Conservation (phyloP, 2,797 vertebrate species). For the Acipenser ruthenus region DNA sequence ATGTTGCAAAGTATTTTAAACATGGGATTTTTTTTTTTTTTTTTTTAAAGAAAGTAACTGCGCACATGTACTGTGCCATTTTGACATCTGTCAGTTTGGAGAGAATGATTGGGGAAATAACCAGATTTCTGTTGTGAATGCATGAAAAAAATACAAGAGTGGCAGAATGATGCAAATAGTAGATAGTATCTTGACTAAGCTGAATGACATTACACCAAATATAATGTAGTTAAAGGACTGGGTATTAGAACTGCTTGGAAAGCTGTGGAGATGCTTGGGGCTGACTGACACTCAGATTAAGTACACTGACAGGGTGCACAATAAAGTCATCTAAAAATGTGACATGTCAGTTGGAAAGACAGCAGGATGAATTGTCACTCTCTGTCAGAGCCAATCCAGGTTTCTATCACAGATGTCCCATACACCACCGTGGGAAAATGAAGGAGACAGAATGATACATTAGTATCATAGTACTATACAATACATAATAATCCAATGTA, state of each 20-base stretch:
- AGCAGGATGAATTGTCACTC: conserved; percentile 79
- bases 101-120: conserved; percentile 64
- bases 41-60: too few relatives aligned
- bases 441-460: not conserved
- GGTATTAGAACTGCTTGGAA: conserved; percentile 62
- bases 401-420: conserved; percentile 73
- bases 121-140: conserved; percentile 56
- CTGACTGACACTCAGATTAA: conserved; percentile 83
- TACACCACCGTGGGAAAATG: conserved; percentile 71
- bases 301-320: conserved; percentile 84
- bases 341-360: conserved; percentile 81
- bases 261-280: conserved; percentile 48
- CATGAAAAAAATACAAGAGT: conserved; percentile 36
- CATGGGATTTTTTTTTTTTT: too few relatives aligned
- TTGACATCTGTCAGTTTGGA: conserved; percentile 66
- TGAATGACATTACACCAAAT: conserved; percentile 75
- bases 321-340: conserved; percentile 84
- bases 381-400: conserved; percentile 73
- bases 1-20: too few relatives aligned
- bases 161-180: conserved; percentile 74
- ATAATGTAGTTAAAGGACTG: conserved; percentile 76
- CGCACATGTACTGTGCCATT: conserved; percentile 28
- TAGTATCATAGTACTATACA: too few relatives aligned
- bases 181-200: conserved; percentile 61
- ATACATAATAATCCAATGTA: too few relatives aligned